Percentiles rank a stretch among this genome's conserved stretches.
phyloP scores from a whole-genome alignment of 1,140 invertebrate species.

The Chlorops oryzae region DNA sequence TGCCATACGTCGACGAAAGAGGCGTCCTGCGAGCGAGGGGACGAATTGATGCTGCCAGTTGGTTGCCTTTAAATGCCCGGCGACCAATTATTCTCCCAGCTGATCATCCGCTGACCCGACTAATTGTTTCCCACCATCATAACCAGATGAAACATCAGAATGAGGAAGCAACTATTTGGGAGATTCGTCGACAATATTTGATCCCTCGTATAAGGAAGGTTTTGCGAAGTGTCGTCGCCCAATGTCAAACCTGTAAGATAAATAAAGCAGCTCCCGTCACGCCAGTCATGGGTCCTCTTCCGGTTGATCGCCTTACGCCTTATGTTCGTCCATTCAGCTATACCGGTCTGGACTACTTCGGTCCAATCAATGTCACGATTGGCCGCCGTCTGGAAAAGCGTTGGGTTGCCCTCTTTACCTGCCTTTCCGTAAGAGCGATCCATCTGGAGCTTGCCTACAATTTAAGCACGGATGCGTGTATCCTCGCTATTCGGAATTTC shows the following conservation, averaged over 20 bases:
- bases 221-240: background rate
- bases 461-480: slow-evolving; percentile 12
- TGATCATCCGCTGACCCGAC: background rate
- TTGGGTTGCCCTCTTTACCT: no score
- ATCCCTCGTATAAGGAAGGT: background rate
- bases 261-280: no score
- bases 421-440: slow-evolving; percentile 11
- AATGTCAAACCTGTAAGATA: no score
- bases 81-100: slow-evolving; percentile 1
- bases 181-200: background rate
- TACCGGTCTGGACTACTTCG: no score
- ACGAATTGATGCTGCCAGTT: background rate
- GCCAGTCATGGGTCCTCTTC: no score
- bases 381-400: no score
- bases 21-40: background rate
- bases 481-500: slow-evolving; percentile 12
- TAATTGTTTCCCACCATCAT: background rate
- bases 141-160: background rate
- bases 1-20: background rate
- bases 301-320: no score
- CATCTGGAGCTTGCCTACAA: slow-evolving; percentile 12
- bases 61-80: background rate
- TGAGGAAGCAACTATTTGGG: background rate
- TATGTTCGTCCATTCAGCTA: no score
- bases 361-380: no score